These are phyloP conservation scores for Luehdorfia chinensis DNA, from an alignment of 1,140 invertebrate genomes.

Conservation along the genomic window DNA sequence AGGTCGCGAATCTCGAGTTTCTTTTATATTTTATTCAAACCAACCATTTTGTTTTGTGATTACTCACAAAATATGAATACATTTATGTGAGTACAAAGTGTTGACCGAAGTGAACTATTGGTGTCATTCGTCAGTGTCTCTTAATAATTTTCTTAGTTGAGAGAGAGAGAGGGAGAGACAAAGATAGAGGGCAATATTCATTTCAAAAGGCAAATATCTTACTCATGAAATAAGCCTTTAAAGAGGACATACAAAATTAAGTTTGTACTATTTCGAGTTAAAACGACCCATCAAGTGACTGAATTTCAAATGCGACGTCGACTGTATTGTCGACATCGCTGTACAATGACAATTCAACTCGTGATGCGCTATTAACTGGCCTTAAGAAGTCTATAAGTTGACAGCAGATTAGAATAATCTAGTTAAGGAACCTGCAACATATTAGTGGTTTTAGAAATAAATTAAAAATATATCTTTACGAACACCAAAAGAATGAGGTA, in stretches of 20 bases:
- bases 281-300: slow-evolving; percentile 3
- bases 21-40: too few species aligned
- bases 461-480: too few species aligned
- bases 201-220: slow-evolving; percentile 54
- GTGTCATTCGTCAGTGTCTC: slow-evolving; percentile 65
- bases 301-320: slow-evolving; percentile 20
- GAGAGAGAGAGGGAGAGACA: too few species aligned
- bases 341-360: slow-evolving; percentile 2
- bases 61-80: too few species aligned
- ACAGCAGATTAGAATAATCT: too few species aligned
- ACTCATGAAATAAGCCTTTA: slow-evolving; percentile 34
- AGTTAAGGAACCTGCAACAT: too few species aligned
- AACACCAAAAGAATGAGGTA: too few species aligned
- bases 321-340: slow-evolving; percentile 12
- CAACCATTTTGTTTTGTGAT: too few species aligned
- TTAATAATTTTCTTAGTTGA: slow-evolving; percentile 55
- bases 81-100: slow-evolving; percentile 15
- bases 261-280: slow-evolving; percentile 23
- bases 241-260: slow-evolving; percentile 32
- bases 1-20: too few species aligned
- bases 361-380: slow-evolving; percentile 8
- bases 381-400: not conserved
- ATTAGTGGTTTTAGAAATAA: too few species aligned
- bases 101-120: slow-evolving; percentile 57
- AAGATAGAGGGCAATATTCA: slow-evolving; percentile 57